Evolutionary conservation across 2,113 vertebrate genomes (phyloP).

Genomic region (Chrysemys picta): DNA sequence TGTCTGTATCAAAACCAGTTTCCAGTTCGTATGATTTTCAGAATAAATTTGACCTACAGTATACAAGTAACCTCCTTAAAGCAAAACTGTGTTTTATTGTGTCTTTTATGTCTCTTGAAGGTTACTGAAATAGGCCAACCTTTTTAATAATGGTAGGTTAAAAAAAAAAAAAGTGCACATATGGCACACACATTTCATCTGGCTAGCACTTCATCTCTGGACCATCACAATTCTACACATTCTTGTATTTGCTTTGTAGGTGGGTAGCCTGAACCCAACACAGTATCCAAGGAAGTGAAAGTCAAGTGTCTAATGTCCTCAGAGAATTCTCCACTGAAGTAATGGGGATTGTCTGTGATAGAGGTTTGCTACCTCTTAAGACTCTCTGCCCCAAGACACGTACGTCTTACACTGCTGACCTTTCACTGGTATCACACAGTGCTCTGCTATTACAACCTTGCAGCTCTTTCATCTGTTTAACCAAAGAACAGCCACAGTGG

Average conservation of each 20-base stretch:
- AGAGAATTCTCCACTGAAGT: not conserved
- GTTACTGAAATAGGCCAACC: not conserved
- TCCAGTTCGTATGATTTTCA: not conserved
- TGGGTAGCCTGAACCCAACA: not conserved
- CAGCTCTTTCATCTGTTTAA: not conserved
- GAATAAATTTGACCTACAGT: not conserved
- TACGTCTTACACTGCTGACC: not conserved
- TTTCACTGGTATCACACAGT: not conserved
- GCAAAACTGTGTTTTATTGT: not conserved
- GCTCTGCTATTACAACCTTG: not conserved
- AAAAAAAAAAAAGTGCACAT: not conserved
- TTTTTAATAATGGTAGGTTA: not conserved
- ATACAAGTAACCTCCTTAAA: not conserved
- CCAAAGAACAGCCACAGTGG: not conserved
- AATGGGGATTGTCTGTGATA: not conserved
- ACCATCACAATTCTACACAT: not conserved
- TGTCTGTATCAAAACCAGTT: not conserved
- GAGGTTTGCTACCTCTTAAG: not conserved
- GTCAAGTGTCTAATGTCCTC: not conserved
- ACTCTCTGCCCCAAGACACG: not conserved
- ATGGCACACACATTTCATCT: not conserved
- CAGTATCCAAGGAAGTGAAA: not conserved
- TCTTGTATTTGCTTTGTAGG: not conserved
- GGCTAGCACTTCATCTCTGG: not conserved
- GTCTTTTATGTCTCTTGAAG: not conserved